These are phyloP conservation scores for Heteromyza rotundicornis DNA, from an alignment of 2,888 invertebrate species.

Conservation along the genomic window DNA sequence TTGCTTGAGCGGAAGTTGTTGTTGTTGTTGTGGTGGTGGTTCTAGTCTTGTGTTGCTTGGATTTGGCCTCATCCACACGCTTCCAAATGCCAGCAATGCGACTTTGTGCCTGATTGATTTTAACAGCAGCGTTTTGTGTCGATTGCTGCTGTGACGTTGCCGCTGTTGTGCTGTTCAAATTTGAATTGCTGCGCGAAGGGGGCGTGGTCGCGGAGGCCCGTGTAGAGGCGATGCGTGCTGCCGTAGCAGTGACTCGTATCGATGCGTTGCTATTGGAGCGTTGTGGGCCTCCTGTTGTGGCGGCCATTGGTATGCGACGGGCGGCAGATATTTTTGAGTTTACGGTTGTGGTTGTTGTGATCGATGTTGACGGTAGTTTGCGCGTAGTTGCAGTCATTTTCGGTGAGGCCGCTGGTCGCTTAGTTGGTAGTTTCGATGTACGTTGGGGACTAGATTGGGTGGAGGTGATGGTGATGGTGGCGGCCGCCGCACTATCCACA, in stretches of 20 bases:
- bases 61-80: constrained; percentile 55
- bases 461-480: constrained; percentile 15
- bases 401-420: constrained; percentile 36
- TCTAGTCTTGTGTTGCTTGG: constrained; percentile 28
- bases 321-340: constrained; percentile 31
- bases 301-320: constrained; percentile 16
- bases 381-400: constrained; percentile 59
- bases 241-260: constrained; percentile 46
- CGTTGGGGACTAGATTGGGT: constrained; percentile 43
- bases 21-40: neutral
- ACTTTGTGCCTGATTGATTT: constrained; percentile 57
- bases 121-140: constrained; percentile 38
- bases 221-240: constrained; percentile 46
- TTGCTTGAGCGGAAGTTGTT: constrained; percentile 22
- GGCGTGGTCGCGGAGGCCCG: constrained; percentile 58
- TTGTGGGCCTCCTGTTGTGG: constrained; percentile 46
- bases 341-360: constrained; percentile 33
- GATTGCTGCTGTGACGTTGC: constrained; percentile 17
- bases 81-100: constrained; percentile 62
- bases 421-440: constrained; percentile 57
- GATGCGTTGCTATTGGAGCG: constrained; percentile 60
- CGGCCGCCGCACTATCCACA: constrained; percentile 42
- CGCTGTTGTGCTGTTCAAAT: constrained; percentile 43
- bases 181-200: constrained; percentile 61
- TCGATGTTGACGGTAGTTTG: neutral